Conservation (phyloP, 2,113 vertebrate species). For the Pachyramphus minor region DNA sequence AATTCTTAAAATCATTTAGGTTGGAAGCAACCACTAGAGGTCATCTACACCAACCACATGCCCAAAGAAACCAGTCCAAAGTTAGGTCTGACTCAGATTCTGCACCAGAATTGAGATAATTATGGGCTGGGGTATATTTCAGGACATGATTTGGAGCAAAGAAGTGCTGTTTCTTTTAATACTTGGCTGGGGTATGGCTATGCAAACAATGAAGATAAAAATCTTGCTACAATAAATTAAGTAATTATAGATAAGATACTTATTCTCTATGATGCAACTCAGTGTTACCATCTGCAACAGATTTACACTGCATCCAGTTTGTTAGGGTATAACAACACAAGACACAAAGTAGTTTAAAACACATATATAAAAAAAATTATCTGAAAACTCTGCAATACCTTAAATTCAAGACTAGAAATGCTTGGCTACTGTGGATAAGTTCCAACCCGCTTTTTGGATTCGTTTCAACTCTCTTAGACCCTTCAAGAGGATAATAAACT, state of each 20-base stretch:
- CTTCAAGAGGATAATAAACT: neutral
- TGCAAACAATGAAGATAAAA: neutral
- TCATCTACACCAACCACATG: neutral
- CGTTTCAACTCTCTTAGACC: neutral
- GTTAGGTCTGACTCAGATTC: neutral
- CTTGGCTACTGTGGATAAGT: neutral
- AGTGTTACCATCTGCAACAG: neutral
- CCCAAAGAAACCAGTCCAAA: neutral
- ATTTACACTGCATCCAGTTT: neutral
- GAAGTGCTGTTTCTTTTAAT: neutral
- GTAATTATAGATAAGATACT: neutral
- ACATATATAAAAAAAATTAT: neutral
- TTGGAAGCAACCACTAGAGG: neutral
- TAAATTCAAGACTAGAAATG: neutral
- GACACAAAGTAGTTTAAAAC: neutral
- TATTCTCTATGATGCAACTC: neutral
- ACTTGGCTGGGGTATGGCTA: fast-evolving
- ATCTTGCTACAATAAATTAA: neutral
- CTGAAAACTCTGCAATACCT: neutral
- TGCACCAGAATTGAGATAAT: neutral
- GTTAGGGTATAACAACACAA: neutral
- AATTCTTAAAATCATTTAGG: neutral
- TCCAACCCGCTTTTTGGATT: neutral
- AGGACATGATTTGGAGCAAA: neutral
- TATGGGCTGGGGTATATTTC: fast-evolving